Evolutionary conservation across 2,888 invertebrate species (phyloP).

Genomic region (Microplitis manilae): DNA sequence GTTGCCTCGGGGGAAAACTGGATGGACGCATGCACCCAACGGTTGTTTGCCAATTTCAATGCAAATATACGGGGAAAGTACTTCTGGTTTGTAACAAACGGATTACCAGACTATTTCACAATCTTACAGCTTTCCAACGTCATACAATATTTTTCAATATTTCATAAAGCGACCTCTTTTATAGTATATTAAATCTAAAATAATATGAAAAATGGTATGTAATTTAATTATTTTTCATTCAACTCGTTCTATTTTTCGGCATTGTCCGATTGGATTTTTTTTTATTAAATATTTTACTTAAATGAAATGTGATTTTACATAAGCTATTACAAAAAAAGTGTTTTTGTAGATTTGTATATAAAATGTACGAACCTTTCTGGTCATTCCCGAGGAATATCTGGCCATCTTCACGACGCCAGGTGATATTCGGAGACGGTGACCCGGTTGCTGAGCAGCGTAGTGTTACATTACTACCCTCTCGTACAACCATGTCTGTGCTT

Average conservation of each 20-base stretch:
- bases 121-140: neutral
- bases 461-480: slow-evolving; percentile 89
- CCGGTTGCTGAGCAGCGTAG: slow-evolving; percentile 90
- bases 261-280: neutral
- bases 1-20: slow-evolving; percentile 31
- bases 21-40: neutral
- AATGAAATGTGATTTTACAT: too few species aligned
- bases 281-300: neutral
- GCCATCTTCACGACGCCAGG: slow-evolving; percentile 89
- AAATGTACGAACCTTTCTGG: slow-evolving; percentile 64
- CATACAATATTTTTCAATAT: neutral
- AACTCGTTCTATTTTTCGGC: neutral
- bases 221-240: neutral
- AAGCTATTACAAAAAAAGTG: too few species aligned
- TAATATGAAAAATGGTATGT: neutral
- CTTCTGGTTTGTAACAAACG: slow-evolving; percentile 46
- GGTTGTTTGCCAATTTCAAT: slow-evolving; percentile 63
- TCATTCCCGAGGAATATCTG: slow-evolving; percentile 81
- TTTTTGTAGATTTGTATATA: too few species aligned
- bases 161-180: neutral
- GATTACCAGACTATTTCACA: neutral
- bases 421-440: slow-evolving; percentile 85
- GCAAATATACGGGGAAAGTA: slow-evolving; percentile 58
- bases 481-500: slow-evolving; percentile 87
- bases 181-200: neutral